Conservation (phyloP, 2,113 vertebrate genomes). For the Oncorhynchus masou region DNA sequence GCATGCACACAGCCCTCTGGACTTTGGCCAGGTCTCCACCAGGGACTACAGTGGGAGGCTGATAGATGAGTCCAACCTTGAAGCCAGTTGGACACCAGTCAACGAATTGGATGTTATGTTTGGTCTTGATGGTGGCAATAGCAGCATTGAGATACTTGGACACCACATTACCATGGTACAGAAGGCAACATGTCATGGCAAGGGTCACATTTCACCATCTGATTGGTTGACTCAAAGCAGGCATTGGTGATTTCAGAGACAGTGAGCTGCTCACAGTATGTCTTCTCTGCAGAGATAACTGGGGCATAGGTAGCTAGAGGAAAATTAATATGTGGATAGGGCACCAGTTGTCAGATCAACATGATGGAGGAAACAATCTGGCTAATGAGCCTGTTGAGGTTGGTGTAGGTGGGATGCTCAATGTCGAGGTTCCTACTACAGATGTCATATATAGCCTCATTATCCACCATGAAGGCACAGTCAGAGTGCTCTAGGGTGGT, state of each 20-base stretch:
- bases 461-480: constrained; percentile 81
- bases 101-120: background rate
- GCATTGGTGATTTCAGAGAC: constrained; percentile 73
- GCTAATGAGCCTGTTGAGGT: constrained; percentile 44
- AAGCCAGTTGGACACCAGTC: no score
- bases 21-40: constrained; percentile 72
- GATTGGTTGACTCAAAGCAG: constrained; percentile 74
- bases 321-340: no score
- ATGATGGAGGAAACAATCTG: no score
- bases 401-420: constrained; percentile 17
- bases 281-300: no score
- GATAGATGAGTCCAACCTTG: no score
- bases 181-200: constrained; percentile 71
- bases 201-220: constrained; percentile 76
- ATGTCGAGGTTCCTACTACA: constrained; percentile 70
- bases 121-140: constrained; percentile 64
- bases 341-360: no score
- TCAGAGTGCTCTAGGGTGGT: constrained; percentile 79
- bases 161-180: constrained; percentile 76
- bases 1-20: constrained; percentile 74
- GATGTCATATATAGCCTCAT: constrained; percentile 78
- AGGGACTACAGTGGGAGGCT: no score
- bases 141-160: constrained; percentile 79
- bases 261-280: constrained; percentile 12
- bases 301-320: no score